phyloP scores from a whole-genome alignment of 2,113 vertebrate species.

The Calyptommatus sinebrachiatus region DNA sequence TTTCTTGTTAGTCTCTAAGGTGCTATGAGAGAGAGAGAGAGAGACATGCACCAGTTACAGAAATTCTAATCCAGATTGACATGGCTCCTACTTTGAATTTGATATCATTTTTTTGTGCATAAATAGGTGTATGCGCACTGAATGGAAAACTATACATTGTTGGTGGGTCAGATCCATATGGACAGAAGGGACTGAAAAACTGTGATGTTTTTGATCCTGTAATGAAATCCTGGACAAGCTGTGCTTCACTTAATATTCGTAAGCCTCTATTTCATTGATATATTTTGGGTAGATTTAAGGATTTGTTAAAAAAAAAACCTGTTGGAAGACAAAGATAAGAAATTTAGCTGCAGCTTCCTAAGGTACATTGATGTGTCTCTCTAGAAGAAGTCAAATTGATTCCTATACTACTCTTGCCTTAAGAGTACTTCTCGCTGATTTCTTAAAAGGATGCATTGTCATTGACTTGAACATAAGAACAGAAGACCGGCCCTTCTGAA shows the following conservation, averaged over 20 bases:
- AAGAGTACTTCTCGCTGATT: too few species aligned
- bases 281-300: neutral
- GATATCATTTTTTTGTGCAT: neutral
- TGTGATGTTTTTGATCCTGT: conserved; percentile 95
- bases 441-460: neutral
- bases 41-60: too few species aligned
- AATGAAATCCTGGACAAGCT: conserved; percentile 89
- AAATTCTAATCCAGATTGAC: too few species aligned
- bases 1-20: too few species aligned
- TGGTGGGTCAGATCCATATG: conserved; percentile 95
- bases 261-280: conserved; percentile 44
- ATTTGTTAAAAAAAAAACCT: neutral
- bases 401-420: neutral
- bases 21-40: too few species aligned
- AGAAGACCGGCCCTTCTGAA: neutral
- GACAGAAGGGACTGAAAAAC: conserved; percentile 97
- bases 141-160: conserved; percentile 91
- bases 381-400: neutral
- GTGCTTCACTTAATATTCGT: conserved; percentile 94
- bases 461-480: neutral
- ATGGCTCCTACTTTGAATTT: too few species aligned
- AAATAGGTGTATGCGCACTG: conserved; percentile 89
- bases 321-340: neutral
- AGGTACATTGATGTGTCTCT: neutral
- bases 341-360: too few species aligned